Evolutionary conservation across 2,888 invertebrate genomes (phyloP).

Genomic region (Saturnia japonica): DNA sequence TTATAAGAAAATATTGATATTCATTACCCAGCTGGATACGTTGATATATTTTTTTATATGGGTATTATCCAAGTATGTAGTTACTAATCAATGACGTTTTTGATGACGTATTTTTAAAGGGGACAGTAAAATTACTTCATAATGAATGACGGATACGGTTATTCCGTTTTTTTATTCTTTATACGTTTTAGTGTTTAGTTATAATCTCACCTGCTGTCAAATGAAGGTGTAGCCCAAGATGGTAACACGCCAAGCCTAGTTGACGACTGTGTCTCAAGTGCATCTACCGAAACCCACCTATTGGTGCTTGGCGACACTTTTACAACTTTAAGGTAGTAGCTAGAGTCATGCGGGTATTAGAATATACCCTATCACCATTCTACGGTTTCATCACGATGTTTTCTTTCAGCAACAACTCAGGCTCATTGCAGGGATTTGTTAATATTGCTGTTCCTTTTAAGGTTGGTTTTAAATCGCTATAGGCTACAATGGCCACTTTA

Average conservation of each 20-base stretch:
- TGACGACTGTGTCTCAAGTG: neutral
- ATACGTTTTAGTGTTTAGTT: neutral
- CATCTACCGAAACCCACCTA: neutral
- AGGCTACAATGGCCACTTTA: too few relatives aligned
- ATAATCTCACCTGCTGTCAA: neutral
- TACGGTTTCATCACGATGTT: too few relatives aligned
- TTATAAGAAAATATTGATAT: neutral
- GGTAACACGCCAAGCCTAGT: neutral
- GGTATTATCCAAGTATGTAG: constrained; percentile 16
- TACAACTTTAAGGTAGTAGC: too few relatives aligned
- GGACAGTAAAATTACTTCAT: neutral
- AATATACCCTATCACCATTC: too few relatives aligned
- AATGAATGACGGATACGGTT: constrained; percentile 9
- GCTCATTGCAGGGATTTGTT: neutral
- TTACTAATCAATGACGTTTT: constrained; percentile 17
- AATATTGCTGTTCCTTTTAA: too few relatives aligned
- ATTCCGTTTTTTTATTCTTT: too few relatives aligned
- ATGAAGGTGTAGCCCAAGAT: neutral
- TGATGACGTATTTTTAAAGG: constrained; percentile 15
- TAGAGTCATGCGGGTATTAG: too few relatives aligned
- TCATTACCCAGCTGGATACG: constrained; percentile 14
- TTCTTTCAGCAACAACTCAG: too few relatives aligned
- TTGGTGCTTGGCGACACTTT: too few relatives aligned
- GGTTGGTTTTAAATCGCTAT: too few relatives aligned
- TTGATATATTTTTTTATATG: constrained; percentile 10